Base-by-base conservation (phyloP, 2,797 vertebrate genomes). In the Tokudaia muenninki region DNA sequence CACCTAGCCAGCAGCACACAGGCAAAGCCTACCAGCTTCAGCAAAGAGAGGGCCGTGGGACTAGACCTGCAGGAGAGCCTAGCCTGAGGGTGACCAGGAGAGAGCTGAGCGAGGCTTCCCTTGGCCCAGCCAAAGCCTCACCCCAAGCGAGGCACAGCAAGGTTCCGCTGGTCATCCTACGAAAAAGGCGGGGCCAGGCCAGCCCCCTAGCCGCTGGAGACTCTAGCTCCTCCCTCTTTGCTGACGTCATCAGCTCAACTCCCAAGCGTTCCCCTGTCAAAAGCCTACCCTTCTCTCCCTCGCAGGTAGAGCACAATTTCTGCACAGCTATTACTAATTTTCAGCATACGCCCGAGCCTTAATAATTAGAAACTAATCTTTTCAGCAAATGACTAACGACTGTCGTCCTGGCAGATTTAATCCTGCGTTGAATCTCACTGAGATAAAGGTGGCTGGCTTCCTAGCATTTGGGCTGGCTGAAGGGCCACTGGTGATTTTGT, bases 261-360 rank as follows among this genome's bases (percentile, higher is more conserved):
- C 98, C 99, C 97, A 99, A 99, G 98, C 44, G 98, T 96, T 99
- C 99, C 98, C 98, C 99, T 98, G 98, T 98, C 98, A 99, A 99
- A 99, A 98, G 98, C 98, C 99, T 99, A 88, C 99, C 99, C 98
- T 99, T 99, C 99, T 99, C 99, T 98, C 99, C 99, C 97, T 99
- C 99, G 4, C 99, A 99, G 99, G 99, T 99, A 99, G 99, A 99
- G 98, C 98, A 98, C 97, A 97, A 98, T 97, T 98, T 98, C 96
- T 98, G 98, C 98, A 98, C 98, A 98, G 98, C 98, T 98, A 97
- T 98, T 98, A 98, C 98, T 99, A 98, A 98, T 98, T 98, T 98
- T 98, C 98, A 98, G 97, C 98, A 98, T 98, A 98, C 97, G 98
- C 98, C 96, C 96, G 97, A 98, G 95, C 97, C 98, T 98, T 98